Evolutionary conservation across 2,888 invertebrate species (phyloP).

Genomic region (Synergus japonicus): DNA sequence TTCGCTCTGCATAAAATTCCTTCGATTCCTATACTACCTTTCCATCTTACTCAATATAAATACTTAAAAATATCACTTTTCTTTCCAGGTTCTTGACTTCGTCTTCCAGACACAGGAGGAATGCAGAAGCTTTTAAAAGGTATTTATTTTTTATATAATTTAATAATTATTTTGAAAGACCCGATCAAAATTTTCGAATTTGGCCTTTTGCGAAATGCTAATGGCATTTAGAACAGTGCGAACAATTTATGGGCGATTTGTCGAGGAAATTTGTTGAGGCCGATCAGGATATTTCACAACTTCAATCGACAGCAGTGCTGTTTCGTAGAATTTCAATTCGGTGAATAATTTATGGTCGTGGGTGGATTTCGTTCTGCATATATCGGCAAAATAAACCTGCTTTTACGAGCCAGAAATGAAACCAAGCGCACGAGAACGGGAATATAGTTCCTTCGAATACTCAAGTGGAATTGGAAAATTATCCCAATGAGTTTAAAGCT

Average conservation of each 20-base stretch:
- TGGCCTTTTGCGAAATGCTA: neutral
- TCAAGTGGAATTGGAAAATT: constrained; percentile 13
- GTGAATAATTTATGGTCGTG: constrained; percentile 27
- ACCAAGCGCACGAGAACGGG: constrained; percentile 24
- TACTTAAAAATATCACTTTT: neutral
- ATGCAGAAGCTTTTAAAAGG: neutral
- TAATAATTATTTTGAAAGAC: neutral
- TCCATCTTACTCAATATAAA: neutral
- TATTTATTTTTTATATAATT: neutral
- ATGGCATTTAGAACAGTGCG: neutral
- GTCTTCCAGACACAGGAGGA: neutral
- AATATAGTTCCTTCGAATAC: constrained; percentile 3
- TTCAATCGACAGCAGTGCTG: neutral
- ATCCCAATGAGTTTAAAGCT: neutral
- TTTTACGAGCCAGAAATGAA: constrained; percentile 13
- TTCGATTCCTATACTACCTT: neutral
- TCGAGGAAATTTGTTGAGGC: neutral
- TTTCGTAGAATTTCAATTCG: constrained; percentile 24
- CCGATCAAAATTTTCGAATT: neutral
- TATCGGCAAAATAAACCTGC: constrained; percentile 16
- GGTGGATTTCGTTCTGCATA: constrained; percentile 18
- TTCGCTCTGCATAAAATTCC: constrained; percentile 15
- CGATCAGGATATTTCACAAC: constrained; percentile 13
- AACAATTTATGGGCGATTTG: neutral
- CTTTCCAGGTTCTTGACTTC: neutral